Base-by-base conservation (phyloP, 2,113 vertebrate genomes). In the Natator depressus region DNA sequence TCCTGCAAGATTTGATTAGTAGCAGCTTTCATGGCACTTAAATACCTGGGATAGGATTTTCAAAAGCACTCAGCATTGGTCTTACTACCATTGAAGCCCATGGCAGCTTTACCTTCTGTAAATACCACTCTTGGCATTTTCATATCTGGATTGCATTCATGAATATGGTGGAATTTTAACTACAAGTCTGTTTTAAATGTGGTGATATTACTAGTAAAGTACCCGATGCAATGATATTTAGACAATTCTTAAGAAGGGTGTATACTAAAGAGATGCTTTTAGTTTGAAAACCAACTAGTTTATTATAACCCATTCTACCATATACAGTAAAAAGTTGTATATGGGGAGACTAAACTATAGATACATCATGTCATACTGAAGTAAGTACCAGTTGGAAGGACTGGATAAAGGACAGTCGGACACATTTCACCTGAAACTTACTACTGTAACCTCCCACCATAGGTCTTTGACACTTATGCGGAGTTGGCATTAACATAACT, bases 161-260 rank as follows among this genome's bases (percentile, higher is more conserved):
- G 72, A 46, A 75, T 75, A 46, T 75, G 20, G 72, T 25, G 72
- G 11, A 46, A 75, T 75, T 42, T 75, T 75, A 75, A 75, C 10
- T 75, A 38, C n/a, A 42, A 22, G 9, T 75, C 22, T 24, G 5
- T 75, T 75, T 75, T 75, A 75, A 42, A 42, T 24, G 38, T 42
- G 62, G 29, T 17, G 5, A 75, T 24, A 75, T 22, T 75, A 20
- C 38, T 75, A 75, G 38, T 38, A 24, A 10, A 22, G 38, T 20
- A 42, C n/a, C 38, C 24, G n/a, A 75, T 24, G 69, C n/a, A 75
- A 42, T 38, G n/a, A 91, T 24, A 86, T 93, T 94, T 82, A 92
- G 84, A 95, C 57, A 96, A 59, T 51, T 51, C 50, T 51, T 51
- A 87, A 3, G 29, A 62, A 62, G 29, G 29, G 5, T 62, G 29